Percentiles rank a stretch among this genome's conserved stretches.
Conservation (phyloP, 2,888 invertebrate species). For the Lasioglossum villosulum region DNA sequence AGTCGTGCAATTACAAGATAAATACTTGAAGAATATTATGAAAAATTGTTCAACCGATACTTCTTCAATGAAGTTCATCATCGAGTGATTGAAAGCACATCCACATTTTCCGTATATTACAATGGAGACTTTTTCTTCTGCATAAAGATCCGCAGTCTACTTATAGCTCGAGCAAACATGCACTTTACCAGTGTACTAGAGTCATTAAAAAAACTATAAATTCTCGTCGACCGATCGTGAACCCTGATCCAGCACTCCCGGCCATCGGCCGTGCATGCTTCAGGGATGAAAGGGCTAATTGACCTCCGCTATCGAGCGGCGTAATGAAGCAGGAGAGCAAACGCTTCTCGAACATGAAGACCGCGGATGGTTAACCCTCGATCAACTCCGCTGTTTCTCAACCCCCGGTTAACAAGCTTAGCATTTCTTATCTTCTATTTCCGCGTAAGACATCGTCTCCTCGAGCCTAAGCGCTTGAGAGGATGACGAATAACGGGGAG, state of each 20-base stretch:
- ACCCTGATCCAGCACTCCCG: background rate
- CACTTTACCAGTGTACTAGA: too few species aligned
- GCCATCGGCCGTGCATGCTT: background rate
- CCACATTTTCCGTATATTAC: too few species aligned
- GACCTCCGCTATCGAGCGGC: background rate
- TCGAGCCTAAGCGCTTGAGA: slow-evolving; percentile 42
- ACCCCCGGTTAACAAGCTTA: slow-evolving; percentile 28
- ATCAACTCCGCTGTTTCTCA: slow-evolving; percentile 20
- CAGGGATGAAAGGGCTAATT: background rate
- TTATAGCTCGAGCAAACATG: too few species aligned
- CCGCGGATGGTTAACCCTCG: slow-evolving; percentile 28
- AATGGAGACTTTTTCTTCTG: too few species aligned
- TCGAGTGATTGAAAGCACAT: background rate
- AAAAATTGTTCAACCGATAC: background rate
- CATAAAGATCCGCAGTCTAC: too few species aligned
- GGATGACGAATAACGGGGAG: slow-evolving; percentile 35
- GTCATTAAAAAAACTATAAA: background rate
- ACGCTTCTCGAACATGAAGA: background rate
- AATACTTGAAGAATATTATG: background rate
- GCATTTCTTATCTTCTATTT: slow-evolving; percentile 12
- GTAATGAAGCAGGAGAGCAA: background rate
- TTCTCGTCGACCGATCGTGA: background rate
- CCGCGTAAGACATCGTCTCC: slow-evolving; percentile 28
- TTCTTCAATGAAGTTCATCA: background rate
- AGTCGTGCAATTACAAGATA: background rate